Conservation (phyloP, 1,140 invertebrate genomes). For the Diabrotica virgifera region DNA sequence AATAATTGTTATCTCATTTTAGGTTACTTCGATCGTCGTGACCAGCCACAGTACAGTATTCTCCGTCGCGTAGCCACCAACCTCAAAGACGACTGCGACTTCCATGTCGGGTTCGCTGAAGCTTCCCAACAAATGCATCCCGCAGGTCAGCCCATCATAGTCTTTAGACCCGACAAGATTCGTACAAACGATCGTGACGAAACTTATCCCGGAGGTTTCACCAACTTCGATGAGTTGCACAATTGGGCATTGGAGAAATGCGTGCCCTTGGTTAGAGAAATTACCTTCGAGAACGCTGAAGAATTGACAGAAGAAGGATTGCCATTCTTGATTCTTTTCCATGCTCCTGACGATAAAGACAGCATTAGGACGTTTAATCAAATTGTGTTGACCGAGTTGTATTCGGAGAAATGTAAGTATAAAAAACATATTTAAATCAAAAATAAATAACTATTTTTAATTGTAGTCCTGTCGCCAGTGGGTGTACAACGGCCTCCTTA, state of each 20-base stretch:
- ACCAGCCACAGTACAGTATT: constrained; percentile 75
- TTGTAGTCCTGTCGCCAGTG: too few species aligned
- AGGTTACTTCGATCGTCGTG: constrained; percentile 80
- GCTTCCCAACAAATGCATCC: constrained; percentile 79
- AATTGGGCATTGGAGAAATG: constrained; percentile 89
- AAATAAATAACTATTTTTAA: too few species aligned
- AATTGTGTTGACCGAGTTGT: constrained; percentile 73
- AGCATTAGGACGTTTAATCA: constrained; percentile 85
- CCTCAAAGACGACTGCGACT: constrained; percentile 94
- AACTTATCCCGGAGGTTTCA: constrained; percentile 69
- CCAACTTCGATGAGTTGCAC: constrained; percentile 74
- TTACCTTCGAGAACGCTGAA: constrained; percentile 99
- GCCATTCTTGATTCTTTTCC: constrained; percentile 98
- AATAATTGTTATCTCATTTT: neutral
- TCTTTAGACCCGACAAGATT: constrained; percentile 76
- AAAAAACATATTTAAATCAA: neutral
- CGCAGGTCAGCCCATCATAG: constrained; percentile 72
- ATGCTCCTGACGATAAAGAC: constrained; percentile 80
- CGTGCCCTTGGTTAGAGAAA: constrained; percentile 83
- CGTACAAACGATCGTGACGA: constrained; percentile 78
- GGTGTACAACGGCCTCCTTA: too few species aligned
- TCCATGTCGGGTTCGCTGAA: constrained; percentile 91
- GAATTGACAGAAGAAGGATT: constrained; percentile 98
- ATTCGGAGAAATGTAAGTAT: constrained; percentile 88
- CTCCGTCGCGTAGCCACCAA: constrained; percentile 81